Conservation (phyloP, 2,797 vertebrate species). For the Valencia hispanica region DNA sequence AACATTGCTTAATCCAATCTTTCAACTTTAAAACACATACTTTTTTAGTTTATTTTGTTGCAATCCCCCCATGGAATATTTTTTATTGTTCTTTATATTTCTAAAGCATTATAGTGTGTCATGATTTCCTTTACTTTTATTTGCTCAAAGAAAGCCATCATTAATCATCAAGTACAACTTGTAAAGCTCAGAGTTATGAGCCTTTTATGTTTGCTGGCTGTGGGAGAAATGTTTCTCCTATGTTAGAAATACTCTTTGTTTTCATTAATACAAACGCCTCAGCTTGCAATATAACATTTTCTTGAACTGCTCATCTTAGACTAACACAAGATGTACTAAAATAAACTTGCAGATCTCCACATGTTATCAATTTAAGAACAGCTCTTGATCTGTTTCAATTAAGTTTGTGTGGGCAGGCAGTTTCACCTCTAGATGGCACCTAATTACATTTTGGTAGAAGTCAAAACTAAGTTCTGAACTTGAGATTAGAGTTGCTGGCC, state of each 20-base stretch:
- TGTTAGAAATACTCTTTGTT: neutral
- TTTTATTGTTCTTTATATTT: neutral
- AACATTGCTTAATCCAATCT: neutral
- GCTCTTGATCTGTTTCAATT: constrained; percentile 2
- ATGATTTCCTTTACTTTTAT: neutral
- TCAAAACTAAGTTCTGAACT: constrained; percentile 7
- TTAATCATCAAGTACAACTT: neutral
- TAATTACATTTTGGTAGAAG: constrained; percentile 11
- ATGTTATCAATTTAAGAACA: constrained; percentile 5
- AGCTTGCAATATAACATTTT: neutral
- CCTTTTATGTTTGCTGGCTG: neutral
- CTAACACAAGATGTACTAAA: neutral
- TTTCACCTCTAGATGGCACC: constrained; percentile 11
- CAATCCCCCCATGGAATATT: neutral
- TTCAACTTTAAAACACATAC: neutral
- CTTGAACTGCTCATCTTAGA: neutral
- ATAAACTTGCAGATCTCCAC: neutral
- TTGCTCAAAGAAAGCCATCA: neutral
- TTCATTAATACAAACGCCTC: neutral
- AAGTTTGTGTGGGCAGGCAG: neutral
- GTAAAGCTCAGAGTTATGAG: neutral
- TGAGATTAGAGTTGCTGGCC: constrained; percentile 16
- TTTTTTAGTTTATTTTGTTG: neutral
- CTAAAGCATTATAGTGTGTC: neutral
- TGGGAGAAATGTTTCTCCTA: neutral